Evolutionary conservation across 2,113 vertebrate species (phyloP), one percentile per base, ranked within the genome.

Genomic region (Heterotilapia buettikoferi): DNA sequence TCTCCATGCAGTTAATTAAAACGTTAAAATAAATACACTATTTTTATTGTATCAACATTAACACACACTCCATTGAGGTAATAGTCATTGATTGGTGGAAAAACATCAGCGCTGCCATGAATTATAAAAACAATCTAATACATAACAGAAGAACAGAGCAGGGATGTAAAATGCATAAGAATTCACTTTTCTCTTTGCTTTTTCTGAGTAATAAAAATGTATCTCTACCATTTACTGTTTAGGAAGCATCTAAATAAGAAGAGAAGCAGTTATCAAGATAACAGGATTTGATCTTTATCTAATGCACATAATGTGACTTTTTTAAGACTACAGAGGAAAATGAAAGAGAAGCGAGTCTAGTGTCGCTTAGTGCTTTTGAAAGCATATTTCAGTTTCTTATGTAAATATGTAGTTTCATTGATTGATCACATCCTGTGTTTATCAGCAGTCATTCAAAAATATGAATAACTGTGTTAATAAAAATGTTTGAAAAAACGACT

Each of bases 71-170:
- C 71, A 19, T 19, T 45, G 14, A 29, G 14, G 43, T 5, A 76
- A 76, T 50, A 47, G 14, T 5, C 71, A 47, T 0, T 31, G 43
- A 47, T 18, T 29, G 24, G 14, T 26, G 40, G 40, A 47, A 40
- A 76, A 76, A 0, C 40, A 47, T 76, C 40, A 47, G 40, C 0
- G 1, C 9, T 76, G 40, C 24, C 14, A 1, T 29, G 71, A 76
- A 29, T 29, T 2, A 76, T 47, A 47, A 76, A 21, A 40, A 40
- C 14, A 47, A 26, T 24, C 13, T 45, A 43, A 45, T 26, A 9
- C 6, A 47, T 76, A 47, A 31, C 14, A 29, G 0, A 50, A 7
- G 0, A 10, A 47, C 40, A 76, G 40, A 73, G 18, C 6, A 5
- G 1, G 33, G 61, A 66, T 38, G 10, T 8, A n/a, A 76, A 50